These are phyloP conservation scores for Prietella phreatophila DNA, from an alignment of 2,113 vertebrate genomes.

Conservation along the genomic window DNA sequence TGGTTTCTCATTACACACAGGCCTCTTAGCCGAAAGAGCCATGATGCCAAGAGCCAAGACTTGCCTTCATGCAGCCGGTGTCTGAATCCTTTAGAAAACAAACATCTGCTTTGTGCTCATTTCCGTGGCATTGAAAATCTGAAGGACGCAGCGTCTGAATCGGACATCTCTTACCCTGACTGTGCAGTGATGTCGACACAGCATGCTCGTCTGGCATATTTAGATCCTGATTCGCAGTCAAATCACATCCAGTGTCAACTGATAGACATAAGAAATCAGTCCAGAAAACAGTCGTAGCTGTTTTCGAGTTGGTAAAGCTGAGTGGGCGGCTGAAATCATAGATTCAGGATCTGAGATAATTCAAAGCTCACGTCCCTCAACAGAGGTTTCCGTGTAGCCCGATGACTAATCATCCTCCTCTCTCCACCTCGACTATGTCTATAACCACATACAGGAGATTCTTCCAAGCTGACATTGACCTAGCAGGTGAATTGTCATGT, in stretches of 20 bases:
- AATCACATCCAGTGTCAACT: background rate
- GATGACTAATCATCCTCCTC: background rate
- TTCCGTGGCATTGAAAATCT: slow-evolving; percentile 3
- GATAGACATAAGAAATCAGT: background rate
- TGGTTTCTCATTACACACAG: background rate
- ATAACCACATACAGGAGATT: background rate
- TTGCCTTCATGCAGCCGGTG: background rate
- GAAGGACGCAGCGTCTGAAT: background rate
- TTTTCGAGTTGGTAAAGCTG: background rate
- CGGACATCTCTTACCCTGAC: background rate
- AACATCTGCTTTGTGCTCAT: background rate
- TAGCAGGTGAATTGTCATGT: background rate
- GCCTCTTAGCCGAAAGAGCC: background rate
- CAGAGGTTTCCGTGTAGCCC: background rate
- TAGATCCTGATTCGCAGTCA: background rate
- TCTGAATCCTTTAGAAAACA: background rate
- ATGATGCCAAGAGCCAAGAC: background rate
- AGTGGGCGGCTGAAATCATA: background rate
- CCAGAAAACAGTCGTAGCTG: background rate
- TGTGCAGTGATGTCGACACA: background rate
- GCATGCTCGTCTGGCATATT: slow-evolving; percentile 8
- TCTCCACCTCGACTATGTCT: background rate
- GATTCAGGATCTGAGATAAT: background rate
- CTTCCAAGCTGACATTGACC: background rate
- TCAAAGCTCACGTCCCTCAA: background rate